Base-by-base conservation (phyloP, 2,797 vertebrate genomes). In the Agapornis canus region DNA sequence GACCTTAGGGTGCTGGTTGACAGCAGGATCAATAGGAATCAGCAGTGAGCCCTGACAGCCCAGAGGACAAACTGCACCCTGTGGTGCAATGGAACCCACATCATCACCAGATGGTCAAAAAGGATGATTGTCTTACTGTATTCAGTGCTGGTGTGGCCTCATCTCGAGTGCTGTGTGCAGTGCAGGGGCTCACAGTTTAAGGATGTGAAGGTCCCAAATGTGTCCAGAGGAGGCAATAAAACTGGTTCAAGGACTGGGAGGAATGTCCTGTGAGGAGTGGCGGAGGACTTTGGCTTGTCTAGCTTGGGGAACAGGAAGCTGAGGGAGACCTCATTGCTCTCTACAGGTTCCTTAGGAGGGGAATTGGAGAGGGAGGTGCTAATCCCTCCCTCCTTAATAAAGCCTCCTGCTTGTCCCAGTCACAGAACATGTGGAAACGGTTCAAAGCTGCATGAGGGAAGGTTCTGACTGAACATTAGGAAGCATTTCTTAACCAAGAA, bases 391-490 rank as follows among this genome's bases (percentile, higher is more conserved):
- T 2, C 15, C 13, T 21, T 21, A 22, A 51, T 51, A 17, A 51
- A 51, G 25, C 8, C 48, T 45, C 25, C 48, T 5, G 26, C 25
- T 26, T 49, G 4, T 57, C 42, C 19, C 8, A 10, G 45, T n/a
- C 16, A n/a, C 4, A 65, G n/a, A 48, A 32, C 0, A 1, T 0
- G 0, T 4, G 37, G n/a, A 17, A 73, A 73, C 20, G 8, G 7
- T 32, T 32, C 31, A 43, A 56, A 89, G 20, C 7, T 51, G 32
- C 7, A 3, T 21, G 9, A 12, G 14, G 12, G 13, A 17, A 77
- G 8, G 13, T 35, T 86, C 29, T 59, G 6, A 6, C 15, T 19
- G 19, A n/a, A 52, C 4, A 13, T 47, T 42, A 65, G 31, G 49
- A 45, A 81, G 14, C 6, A 15, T 54, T 89, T 64, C 13, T 64